Base-by-base conservation (phyloP, 2,797 vertebrate species). In the Lycodopsis pacificus region DNA sequence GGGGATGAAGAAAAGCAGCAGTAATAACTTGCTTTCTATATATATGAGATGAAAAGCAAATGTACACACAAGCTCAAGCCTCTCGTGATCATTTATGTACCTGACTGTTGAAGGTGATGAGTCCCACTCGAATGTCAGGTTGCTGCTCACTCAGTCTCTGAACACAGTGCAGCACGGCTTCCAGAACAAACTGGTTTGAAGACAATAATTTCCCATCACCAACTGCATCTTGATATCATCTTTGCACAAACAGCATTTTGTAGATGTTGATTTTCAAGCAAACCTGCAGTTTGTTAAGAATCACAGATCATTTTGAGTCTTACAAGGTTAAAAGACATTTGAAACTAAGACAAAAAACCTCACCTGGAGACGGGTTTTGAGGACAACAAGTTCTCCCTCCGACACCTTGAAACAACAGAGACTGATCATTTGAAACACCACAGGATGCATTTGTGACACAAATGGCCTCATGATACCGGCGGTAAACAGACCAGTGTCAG, bases 41-140 rank as follows among this genome's bases (percentile, higher is more conserved):
- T 4, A 5, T 25, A 36, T 25, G 17, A 48, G n/a, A 30, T 53
- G 56, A n/a, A 62, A 59, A 58, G 30, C 4, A 48, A 62, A 73
- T 49, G 5, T 66, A 9, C 10, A 49, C 9, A 17, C 7, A n/a
- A 36, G 13, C 19, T 17, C 15, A 48, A 32, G 9, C 3, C 25
- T 65, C 19, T 27, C 22, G 3, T 0, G 2, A 27, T 20, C 0
- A 15, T 17, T 25, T 77, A 7, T 54, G n/a, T 83, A 95, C 95
- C 94, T 93, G 80, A 44, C 89, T 36, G 81, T 91, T 95, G 88
- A 96, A 96, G 48, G 94, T 93, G 87, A 96, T 89, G 53, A 96
- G 91, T 19, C 90, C 94, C 57, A 95, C 91, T 68, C 88, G 76
- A 8, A 30, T 73, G 36, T 86, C 78, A 10, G 93, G 92, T 36